Conservation (phyloP, 2,888 invertebrate genomes). For the Rhagophthalmus giganteus region DNA sequence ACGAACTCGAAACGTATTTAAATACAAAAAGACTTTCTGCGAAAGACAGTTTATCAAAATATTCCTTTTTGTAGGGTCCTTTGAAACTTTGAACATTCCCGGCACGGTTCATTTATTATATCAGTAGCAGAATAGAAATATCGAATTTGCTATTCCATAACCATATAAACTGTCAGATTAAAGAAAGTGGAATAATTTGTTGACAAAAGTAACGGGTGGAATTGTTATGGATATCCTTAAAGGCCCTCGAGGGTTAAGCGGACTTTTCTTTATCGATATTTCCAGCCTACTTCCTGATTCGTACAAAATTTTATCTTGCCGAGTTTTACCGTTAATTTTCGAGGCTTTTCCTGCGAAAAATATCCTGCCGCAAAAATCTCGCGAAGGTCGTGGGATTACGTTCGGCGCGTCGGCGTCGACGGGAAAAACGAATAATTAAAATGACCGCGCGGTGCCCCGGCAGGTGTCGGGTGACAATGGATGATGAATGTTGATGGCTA, state of each 20-base stretch:
- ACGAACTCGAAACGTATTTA: not conserved
- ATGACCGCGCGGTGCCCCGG: slow-evolving; percentile 12
- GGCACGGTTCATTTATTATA: slow-evolving; percentile 20
- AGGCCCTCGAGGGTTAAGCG: slow-evolving; percentile 20
- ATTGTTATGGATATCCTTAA: slow-evolving; percentile 28
- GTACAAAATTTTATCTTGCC: slow-evolving; percentile 15
- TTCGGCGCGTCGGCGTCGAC: no score
- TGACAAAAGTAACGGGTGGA: slow-evolving; percentile 25
- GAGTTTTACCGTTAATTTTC: slow-evolving; percentile 14
- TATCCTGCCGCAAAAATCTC: no score
- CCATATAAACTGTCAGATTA: slow-evolving; percentile 27
- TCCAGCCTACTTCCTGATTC: slow-evolving; percentile 26
- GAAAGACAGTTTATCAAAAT: slow-evolving; percentile 21
- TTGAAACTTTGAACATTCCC: slow-evolving; percentile 12
- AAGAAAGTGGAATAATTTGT: slow-evolving; percentile 27
- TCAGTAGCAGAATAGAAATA: slow-evolving; percentile 24
- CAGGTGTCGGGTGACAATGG: slow-evolving; percentile 40
- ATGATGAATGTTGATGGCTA: slow-evolving; percentile 39
- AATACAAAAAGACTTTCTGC: slow-evolving; percentile 5
- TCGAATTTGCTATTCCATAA: slow-evolving; percentile 24
- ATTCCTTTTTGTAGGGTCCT: slow-evolving; percentile 8
- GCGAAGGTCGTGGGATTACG: no score
- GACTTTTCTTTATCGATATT: slow-evolving; percentile 26
- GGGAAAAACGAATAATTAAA: slow-evolving; percentile 17
- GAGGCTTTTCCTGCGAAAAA: slow-evolving; percentile 12